phyloP scores from a whole-genome alignment of 2,888 invertebrate species.

The Watsonalla cultraria region DNA sequence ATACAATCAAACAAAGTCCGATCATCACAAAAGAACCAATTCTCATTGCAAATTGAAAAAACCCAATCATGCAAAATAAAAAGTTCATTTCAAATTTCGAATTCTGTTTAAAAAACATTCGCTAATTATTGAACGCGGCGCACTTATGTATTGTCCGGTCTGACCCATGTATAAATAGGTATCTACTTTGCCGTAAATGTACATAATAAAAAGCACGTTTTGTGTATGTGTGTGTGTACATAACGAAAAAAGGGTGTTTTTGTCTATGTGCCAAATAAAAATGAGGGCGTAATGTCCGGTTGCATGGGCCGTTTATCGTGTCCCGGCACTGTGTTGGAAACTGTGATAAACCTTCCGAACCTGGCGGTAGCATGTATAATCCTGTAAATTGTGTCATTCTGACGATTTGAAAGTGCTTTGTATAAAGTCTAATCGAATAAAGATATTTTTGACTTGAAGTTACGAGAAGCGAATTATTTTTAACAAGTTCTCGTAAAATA shows the following conservation, averaged over 20 bases:
- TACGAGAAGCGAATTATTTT: conserved; percentile 5
- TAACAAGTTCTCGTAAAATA: not conserved
- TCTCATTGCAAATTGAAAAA: conserved; percentile 52
- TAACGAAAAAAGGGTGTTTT: conserved; percentile 72
- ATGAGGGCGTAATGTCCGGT: conserved; percentile 76
- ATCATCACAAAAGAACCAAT: conserved; percentile 26
- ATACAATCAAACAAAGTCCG: conserved; percentile 1
- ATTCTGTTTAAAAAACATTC: conserved; percentile 71
- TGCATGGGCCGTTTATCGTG: conserved; percentile 66
- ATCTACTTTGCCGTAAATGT: conserved; percentile 14
- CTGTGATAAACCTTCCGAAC: no score
- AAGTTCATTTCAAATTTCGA: conserved; percentile 70
- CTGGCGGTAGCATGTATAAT: no score
- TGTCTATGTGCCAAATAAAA: conserved; percentile 78
- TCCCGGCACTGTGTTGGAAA: conserved; percentile 26
- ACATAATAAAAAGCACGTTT: conserved; percentile 26
- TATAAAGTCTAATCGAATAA: no score
- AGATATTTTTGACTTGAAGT: no score
- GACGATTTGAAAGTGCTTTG: no score
- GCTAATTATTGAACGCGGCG: conserved; percentile 67
- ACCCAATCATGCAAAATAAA: conserved; percentile 56
- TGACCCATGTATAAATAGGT: conserved; percentile 21
- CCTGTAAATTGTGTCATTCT: no score
- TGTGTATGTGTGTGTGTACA: conserved; percentile 52
- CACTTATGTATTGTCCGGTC: conserved; percentile 47